A percentile compares a stretch with the other conserved stretches of the same genome.
phyloP scores from a whole-genome alignment of 1,140 invertebrate species.

The Saccostrea cuccullata region DNA sequence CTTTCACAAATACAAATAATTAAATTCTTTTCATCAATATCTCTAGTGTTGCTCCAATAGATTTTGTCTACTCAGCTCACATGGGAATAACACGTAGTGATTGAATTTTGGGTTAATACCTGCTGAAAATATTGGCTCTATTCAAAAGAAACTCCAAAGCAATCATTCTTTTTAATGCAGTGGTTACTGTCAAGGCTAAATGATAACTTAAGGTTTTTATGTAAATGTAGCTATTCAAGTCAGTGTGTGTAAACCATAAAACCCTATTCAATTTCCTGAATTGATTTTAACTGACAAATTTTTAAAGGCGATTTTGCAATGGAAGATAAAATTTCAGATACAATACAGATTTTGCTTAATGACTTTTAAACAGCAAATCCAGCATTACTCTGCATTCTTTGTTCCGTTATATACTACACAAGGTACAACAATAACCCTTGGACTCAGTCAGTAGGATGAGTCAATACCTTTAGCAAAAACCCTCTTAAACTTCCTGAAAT shows the following conservation, averaged over 20 bases:
- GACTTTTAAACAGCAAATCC: background rate
- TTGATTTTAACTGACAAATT: constrained; percentile 30
- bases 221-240: background rate
- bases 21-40: constrained; percentile 32
- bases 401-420: background rate
- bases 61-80: background rate
- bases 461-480: background rate
- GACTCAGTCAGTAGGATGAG: background rate
- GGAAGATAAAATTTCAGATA: background rate
- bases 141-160: background rate
- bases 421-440: background rate
- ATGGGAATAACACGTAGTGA: background rate
- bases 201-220: background rate
- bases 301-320: constrained; percentile 17
- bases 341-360: background rate
- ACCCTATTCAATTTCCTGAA: constrained; percentile 26
- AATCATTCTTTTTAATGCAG: constrained; percentile 5
- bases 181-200: background rate
- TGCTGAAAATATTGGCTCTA: constrained; percentile 6
- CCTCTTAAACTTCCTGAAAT: background rate
- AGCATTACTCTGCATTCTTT: background rate
- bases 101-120: background rate
- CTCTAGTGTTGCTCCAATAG: background rate
- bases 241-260: constrained; percentile 2
- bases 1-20: constrained; percentile 32